Percentiles rank a stretch among this genome's conserved stretches.
Evolutionary conservation across 2,888 invertebrate species (phyloP).

Genomic region (Tenthredo mesomela): DNA sequence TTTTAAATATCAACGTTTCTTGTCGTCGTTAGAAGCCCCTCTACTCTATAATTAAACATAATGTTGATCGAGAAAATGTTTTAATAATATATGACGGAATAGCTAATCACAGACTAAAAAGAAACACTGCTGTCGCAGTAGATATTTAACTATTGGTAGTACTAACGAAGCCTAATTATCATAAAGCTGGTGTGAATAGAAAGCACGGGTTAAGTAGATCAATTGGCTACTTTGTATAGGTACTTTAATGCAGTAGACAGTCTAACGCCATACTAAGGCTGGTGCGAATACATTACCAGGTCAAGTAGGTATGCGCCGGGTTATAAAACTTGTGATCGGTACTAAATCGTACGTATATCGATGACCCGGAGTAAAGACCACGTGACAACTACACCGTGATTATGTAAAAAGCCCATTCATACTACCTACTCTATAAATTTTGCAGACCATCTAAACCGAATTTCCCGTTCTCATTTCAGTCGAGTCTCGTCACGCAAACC

Average conservation of each 20-base stretch:
- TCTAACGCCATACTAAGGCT: not conserved
- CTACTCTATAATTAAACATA: not conserved
- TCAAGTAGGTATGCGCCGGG: not conserved
- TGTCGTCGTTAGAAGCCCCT: not conserved
- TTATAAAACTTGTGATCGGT: not conserved
- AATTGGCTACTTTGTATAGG: conserved; percentile 63
- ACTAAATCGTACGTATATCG: too few relatives aligned
- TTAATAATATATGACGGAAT: not conserved
- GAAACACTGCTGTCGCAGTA: not conserved
- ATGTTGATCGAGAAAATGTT: not conserved
- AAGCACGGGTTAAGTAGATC: conserved; percentile 63
- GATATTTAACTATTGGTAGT: conserved; percentile 1
- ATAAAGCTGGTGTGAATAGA: conserved; percentile 62
- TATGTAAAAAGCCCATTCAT: not conserved
- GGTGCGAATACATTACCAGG: conserved; percentile 31
- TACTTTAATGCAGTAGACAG: not conserved
- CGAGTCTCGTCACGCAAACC: conserved; percentile 67
- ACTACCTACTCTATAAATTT: not conserved
- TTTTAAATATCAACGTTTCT: not conserved
- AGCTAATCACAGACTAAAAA: not conserved
- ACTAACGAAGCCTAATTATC: conserved; percentile 64
- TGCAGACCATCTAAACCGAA: not conserved
- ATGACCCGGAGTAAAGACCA: not conserved
- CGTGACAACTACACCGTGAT: not conserved
- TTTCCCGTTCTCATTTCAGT: conserved; percentile 63